phyloP scores from a whole-genome alignment of 1,140 invertebrate species.

The Hyles vespertilio region DNA sequence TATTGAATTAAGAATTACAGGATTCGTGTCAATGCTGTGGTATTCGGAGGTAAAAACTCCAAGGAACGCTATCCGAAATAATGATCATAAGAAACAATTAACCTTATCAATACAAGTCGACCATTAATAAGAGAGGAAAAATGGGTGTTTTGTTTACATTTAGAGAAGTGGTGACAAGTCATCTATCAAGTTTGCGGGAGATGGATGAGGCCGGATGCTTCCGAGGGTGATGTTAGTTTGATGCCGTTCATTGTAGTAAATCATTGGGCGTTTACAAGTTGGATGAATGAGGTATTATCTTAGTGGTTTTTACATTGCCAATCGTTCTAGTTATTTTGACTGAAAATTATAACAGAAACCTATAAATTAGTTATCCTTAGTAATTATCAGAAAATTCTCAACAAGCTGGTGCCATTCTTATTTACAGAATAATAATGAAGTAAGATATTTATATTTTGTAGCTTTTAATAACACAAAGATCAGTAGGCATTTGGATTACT shows the following conservation, averaged over 20 bases:
- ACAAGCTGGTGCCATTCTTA: too few species aligned
- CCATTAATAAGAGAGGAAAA: conserved; percentile 64
- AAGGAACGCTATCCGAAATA: conserved; percentile 42
- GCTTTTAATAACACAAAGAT: too few species aligned
- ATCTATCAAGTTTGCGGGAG: conserved; percentile 59
- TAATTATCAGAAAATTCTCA: too few species aligned
- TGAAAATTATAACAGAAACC: too few species aligned
- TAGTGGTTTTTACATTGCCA: too few species aligned
- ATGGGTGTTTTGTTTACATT: conserved; percentile 69
- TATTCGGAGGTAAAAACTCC: conserved; percentile 43
- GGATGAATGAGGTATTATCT: too few species aligned
- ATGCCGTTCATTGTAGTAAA: background rate
- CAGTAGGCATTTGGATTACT: too few species aligned
- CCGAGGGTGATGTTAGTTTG: conserved; percentile 24
- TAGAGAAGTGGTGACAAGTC: conserved; percentile 55
- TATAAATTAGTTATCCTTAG: too few species aligned
- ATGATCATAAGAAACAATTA: conserved; percentile 55
- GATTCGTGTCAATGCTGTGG: conserved; percentile 35
- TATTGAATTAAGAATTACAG: conserved; percentile 8
- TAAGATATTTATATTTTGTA: too few species aligned
- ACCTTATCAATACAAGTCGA: conserved; percentile 45
- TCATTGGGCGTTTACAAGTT: too few species aligned
- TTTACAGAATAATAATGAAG: too few species aligned
- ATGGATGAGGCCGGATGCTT: conserved; percentile 40
- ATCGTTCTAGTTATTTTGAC: too few species aligned